Percentiles rank a stretch among this genome's conserved stretches.
phyloP scores from a whole-genome alignment of 2,113 vertebrate species.

The Ifrita kowaldi region DNA sequence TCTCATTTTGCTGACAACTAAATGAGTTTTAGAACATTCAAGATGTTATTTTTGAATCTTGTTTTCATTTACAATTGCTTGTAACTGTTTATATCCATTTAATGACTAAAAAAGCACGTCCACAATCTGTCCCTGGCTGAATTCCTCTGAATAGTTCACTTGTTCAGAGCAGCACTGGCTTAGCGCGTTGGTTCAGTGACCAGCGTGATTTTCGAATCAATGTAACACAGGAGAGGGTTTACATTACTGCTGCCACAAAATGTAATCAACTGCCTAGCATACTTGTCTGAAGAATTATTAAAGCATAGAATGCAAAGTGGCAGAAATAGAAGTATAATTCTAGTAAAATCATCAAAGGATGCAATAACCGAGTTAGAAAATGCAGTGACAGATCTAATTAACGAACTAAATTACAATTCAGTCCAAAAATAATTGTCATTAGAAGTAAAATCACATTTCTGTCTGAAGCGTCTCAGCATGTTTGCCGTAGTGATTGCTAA shows the following conservation, averaged over 20 bases:
- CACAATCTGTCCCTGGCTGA: slow-evolving; percentile 8
- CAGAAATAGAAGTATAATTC: slow-evolving; percentile 37
- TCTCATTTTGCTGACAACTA: neutral
- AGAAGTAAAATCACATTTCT: slow-evolving; percentile 55
- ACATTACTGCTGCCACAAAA: slow-evolving; percentile 19
- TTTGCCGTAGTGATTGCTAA: slow-evolving; percentile 7
- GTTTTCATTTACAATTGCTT: neutral
- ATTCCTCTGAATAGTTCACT: neutral
- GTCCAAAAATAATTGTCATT: slow-evolving; percentile 48
- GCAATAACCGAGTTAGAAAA: slow-evolving; percentile 45
- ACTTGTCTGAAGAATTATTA: slow-evolving; percentile 60
- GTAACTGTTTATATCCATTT: slow-evolving; percentile 14
- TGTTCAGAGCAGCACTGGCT: neutral
- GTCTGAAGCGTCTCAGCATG: slow-evolving; percentile 7
- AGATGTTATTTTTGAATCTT: neutral
- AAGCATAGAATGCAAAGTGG: slow-evolving; percentile 19
- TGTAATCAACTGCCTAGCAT: neutral
- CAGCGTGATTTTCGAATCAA: slow-evolving; percentile 4
- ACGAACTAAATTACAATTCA: slow-evolving; percentile 46
- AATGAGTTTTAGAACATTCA: neutral
- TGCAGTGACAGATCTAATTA: slow-evolving; percentile 51
- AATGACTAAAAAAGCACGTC: slow-evolving; percentile 11
- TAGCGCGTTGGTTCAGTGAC: neutral
- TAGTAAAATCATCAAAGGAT: slow-evolving; percentile 26
- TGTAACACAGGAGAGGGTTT: neutral